Base-by-base conservation (phyloP, 1,140 invertebrate genomes). In the Marisa cornuarietis region DNA sequence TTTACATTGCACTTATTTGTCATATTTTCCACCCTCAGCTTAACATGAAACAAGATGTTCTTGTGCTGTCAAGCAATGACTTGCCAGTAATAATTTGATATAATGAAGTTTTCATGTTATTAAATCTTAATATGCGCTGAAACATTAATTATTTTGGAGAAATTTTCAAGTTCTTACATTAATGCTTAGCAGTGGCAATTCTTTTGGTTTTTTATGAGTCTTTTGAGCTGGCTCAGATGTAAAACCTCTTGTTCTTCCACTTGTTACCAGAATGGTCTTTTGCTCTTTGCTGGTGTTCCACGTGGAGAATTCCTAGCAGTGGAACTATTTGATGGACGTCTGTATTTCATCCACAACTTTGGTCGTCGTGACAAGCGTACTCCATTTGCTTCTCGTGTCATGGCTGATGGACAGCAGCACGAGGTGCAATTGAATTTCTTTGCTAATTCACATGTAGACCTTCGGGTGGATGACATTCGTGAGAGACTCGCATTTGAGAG, bases 291-390 rank as follows among this genome's bases (percentile, higher is more conserved):
- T 66, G 76, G 63, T 8, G 24, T 68, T 20, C 20, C 49, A 66
- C 49, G 58, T 13, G 63, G 87, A 96, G 73, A 76, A 0, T 87
- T 83, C 78, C 54, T 87, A 11, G 84, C 82, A 8, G 42, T 89
- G 26, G 88, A 89, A 73, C 61, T 90, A 16, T 87, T 78, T 71
- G 88, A 89, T 76, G 88, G 88, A 0, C 81, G 83, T 16, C 79
- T 88, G 16, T 90, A 87, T 78, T 82, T 89, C n/a, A 79, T 87
- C 6, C 76, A 84, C 69, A 83, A 88, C 74, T 83, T 87, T 63
- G 88, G 87, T 1, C 66, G 71, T 14, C 62, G 76, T 8, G 76
- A 79, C 0, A 81, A 78, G 7, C 77, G 86, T 18, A 79, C 71
- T 7, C 65, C 58, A 3, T 80, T 87, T 51, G 83, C 81, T 13